phyloP scores from a whole-genome alignment of 2,888 invertebrate genomes.

The Lepidocyrtoides sp. region DNA sequence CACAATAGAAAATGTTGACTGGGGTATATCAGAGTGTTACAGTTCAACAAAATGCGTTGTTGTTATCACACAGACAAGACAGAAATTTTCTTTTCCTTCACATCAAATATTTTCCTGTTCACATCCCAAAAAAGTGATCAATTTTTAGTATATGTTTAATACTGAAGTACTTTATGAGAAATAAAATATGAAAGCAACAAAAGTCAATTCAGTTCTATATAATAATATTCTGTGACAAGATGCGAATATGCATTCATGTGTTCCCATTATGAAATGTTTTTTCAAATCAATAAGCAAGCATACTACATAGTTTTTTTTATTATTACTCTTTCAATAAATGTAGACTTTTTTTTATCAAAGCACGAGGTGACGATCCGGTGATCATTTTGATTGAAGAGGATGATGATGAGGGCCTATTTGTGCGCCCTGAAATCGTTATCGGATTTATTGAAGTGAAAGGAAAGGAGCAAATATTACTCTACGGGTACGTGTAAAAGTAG shows the following conservation, averaged over 20 bases:
- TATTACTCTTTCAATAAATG: not conserved
- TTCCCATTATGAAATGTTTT: no score
- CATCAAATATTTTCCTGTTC: not conserved
- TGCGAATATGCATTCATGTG: no score
- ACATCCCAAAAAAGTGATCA: conserved; percentile 33
- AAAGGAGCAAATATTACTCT: conserved; percentile 50
- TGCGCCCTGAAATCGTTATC: conserved; percentile 59
- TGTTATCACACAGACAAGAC: not conserved
- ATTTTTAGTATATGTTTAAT: not conserved
- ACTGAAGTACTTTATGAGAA: not conserved
- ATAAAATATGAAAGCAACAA: not conserved
- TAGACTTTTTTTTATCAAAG: not conserved
- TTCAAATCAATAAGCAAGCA: no score
- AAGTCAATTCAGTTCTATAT: not conserved
- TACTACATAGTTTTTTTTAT: no score
- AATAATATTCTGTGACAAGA: no score
- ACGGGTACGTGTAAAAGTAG: not conserved
- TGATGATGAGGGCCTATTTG: conserved; percentile 71
- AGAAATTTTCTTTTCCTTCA: conserved; percentile 22
- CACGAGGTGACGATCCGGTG: conserved; percentile 53
- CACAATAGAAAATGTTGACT: not conserved
- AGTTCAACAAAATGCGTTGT: conserved; percentile 32
- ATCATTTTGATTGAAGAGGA: conserved; percentile 62
- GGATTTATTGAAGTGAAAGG: conserved; percentile 59
- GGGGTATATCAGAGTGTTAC: conserved; percentile 29